Evolutionary conservation across 2,113 vertebrate genomes (phyloP), one percentile per base, ranked within the genome.

Genomic region (Apodemus sylvaticus): DNA sequence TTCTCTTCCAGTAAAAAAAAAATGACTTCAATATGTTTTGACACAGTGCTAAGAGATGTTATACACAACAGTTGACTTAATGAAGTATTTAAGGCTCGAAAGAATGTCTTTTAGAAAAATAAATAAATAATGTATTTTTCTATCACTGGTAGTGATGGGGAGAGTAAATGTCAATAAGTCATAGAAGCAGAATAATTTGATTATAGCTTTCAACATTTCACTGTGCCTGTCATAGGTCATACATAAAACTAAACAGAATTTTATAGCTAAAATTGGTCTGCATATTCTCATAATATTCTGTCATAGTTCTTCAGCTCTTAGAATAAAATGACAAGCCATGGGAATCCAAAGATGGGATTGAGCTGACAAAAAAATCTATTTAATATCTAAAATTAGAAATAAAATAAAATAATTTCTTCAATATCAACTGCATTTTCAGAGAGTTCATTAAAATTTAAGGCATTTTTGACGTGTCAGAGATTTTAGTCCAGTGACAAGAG

Each of bases 401-500:
- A 87, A 97, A 96, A 73, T 62, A 97, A 98, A 98, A 97, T 60
- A 97, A 98, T 53, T 45, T 74, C 51, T 94, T 91, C 71, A 39
- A 70, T 86, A 95, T 81, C 86, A 97, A 96, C 73, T 86, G 36
- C 95, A 98, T 96, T 93, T 96, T 97, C 97, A 97, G 95, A 95
- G 70, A 96, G 39, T 79, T 97, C 95, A 96, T 98, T 98, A 97
- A 98, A 98, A 98, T 98, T 97, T 98, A 98, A 98, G 96, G 96
- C 97, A 98, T 98, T 97, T 98, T 97, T 96, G 96, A 97, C 60
- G 22, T 93, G 95, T 97, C 86, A 97, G 81, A 95, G 55, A 96
- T 95, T 92, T 86, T 48, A 93, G 86, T 89, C 60, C 70, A 90
- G 55, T 58, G 81, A 94, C 91, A 85, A 95, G 96, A 96, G 94